Conservation (phyloP, 2,888 invertebrate genomes). For the Homarus gammarus region DNA sequence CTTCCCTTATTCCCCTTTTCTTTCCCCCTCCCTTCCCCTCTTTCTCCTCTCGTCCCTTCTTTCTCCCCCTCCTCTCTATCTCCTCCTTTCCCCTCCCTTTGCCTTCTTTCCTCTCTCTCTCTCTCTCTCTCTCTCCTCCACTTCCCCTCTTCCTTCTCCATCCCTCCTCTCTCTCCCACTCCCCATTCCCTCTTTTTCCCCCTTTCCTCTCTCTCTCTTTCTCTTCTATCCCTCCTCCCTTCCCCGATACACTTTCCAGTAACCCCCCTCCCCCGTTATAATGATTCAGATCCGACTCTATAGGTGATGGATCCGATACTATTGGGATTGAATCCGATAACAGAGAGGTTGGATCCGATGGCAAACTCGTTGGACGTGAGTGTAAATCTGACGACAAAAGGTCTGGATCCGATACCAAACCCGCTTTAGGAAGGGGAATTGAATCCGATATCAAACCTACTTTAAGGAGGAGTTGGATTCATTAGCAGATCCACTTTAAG, state of each 20-base stretch:
- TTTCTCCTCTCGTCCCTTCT: background rate
- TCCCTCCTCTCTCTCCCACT: background rate
- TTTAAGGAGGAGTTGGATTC: no score
- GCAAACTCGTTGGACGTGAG: no score
- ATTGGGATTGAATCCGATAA: background rate
- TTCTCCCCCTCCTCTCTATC: background rate
- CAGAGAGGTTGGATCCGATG: no score
- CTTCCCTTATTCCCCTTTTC: background rate
- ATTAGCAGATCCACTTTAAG: no score
- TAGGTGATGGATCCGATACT: background rate
- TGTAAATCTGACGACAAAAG: no score
- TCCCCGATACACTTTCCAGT: background rate
- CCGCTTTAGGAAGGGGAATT: no score
- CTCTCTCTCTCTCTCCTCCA: background rate
- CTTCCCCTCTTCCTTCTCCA: background rate
- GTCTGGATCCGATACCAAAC: no score
- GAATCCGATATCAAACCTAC: no score
- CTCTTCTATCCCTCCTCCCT: background rate
- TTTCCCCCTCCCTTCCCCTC: background rate
- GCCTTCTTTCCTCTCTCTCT: background rate
- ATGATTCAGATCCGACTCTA: background rate
- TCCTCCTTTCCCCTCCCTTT: background rate
- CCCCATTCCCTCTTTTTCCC: background rate
- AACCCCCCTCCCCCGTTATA: background rate
- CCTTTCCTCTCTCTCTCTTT: constrained; percentile 2